Evolutionary conservation across 2,113 vertebrate species (phyloP).

Genomic region (Pygathrix nemaeus): DNA sequence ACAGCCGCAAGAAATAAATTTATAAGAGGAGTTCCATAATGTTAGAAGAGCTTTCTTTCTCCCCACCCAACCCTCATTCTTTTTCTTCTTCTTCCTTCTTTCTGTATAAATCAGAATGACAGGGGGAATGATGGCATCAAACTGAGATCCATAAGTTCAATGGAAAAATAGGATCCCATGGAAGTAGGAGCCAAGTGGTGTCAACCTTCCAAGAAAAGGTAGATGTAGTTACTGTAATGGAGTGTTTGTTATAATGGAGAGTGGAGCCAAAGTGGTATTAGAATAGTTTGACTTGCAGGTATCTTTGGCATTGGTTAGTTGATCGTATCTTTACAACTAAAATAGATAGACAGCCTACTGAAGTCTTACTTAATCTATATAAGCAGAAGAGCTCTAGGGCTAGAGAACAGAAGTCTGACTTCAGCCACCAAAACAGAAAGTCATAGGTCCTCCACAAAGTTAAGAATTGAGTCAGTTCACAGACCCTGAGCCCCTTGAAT

Average conservation of each 20-base stretch:
- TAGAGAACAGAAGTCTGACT: not conserved
- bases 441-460: not conserved
- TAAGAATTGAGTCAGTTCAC: not conserved
- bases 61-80: accelerated
- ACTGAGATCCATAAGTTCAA: not conserved
- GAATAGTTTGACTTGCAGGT: not conserved
- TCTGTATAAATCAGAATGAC: not conserved
- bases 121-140: not conserved
- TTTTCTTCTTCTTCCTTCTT: too few relatives aligned
- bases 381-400: not conserved
- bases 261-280: not conserved
- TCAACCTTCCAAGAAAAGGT: not conserved
- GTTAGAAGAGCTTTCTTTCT: not conserved
- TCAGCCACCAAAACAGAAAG: not conserved
- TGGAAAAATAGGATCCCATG: not conserved
- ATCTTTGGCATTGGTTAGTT: not conserved
- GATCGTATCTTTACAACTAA: not conserved
- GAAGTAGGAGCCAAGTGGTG: not conserved
- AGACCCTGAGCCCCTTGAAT: not conserved
- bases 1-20: not conserved
- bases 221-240: not conserved
- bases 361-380: not conserved
- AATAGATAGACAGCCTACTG: not conserved
- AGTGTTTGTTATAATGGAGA: not conserved
- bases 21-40: not conserved